Evolutionary conservation across 2,113 vertebrate species (phyloP), one percentile per base, ranked within the genome.

Genomic region (Notiomystis cincta): DNA sequence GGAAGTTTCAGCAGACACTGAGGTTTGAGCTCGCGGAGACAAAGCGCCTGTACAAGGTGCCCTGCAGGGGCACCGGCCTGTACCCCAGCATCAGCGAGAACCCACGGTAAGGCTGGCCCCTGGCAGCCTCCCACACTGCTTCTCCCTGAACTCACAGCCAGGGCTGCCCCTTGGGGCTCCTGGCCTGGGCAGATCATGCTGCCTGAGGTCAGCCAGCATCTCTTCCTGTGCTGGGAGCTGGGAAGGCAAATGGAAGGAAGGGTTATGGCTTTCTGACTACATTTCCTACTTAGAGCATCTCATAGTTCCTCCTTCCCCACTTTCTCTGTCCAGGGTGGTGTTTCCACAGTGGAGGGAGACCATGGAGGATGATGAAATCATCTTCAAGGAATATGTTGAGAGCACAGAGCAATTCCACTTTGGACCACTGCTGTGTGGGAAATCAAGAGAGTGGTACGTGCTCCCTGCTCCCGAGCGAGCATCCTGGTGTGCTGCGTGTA

Each of bases 341-440:
- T 99, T 99, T 92, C 95, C 98, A 44, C 95, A 96, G 44, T 83
- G 96, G 90, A 98, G 98, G 86, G 96, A 95, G 78, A 95, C 96
- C n/a, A 80, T 92, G 28, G 86, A 96, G 7, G 30, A 54, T 11
- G 82, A 97, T 12, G 98, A 98, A 48, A 95, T 98, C 10, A 19
- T 99, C 75, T 97, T 96, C 84, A 99, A 99, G 96, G 96, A 98
- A 10, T 99, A 98, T 21, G 58, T 99, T 13, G 76, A 97, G 66
- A 96, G 96, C 77, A 83, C 88, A 2, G 96, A 97, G 6, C 94
- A 96, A 22, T 99, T 98, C 97, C 97, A 99, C 87, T 99, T 99
- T 11, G 99, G 99, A 28, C 98, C 99, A 0, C 97, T 99, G 89
- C 97, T 99, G 24, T 99, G 99, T 95, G 98, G 99, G 66, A 99